A percentile compares a stretch with the other conserved stretches of the same genome.
phyloP scores from a whole-genome alignment of 2,113 vertebrate species.

The Pardalotus punctatus region DNA sequence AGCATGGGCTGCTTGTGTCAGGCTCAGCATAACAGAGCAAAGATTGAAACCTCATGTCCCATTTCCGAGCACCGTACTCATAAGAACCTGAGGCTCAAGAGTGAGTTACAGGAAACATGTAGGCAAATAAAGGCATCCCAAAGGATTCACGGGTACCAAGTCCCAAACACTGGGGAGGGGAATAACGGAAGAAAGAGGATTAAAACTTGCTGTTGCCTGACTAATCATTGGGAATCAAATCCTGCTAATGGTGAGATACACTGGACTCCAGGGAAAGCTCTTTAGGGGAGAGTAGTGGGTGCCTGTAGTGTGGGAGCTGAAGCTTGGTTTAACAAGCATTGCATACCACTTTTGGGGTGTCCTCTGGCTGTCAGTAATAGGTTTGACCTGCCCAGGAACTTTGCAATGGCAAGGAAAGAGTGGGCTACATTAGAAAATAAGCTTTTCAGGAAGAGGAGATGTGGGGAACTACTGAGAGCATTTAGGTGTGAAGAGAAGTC shows the following conservation, averaged over 20 bases:
- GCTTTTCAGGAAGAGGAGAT: neutral
- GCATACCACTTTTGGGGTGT: neutral
- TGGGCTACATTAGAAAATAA: neutral
- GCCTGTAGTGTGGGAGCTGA: neutral
- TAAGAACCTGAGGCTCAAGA: neutral
- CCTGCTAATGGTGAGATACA: neutral
- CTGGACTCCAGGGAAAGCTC: neutral
- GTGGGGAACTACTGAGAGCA: neutral
- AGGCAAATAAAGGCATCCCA: neutral
- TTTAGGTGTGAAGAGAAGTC: neutral
- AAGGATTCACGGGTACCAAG: neutral
- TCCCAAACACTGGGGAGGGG: neutral
- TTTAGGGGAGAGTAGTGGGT: neutral
- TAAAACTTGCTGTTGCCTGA: neutral
- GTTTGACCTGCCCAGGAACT: neutral
- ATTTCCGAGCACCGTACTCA: neutral
- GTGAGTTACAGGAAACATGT: neutral
- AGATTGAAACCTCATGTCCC: neutral
- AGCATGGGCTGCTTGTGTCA: neutral
- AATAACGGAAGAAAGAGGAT: neutral
- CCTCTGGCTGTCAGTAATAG: neutral
- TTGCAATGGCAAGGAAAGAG: neutral
- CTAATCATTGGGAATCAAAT: neutral
- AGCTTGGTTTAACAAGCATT: neutral
- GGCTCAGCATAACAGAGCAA: neutral